Conservation (phyloP, 2,797 vertebrate species). For the Spheniscus humboldti region DNA sequence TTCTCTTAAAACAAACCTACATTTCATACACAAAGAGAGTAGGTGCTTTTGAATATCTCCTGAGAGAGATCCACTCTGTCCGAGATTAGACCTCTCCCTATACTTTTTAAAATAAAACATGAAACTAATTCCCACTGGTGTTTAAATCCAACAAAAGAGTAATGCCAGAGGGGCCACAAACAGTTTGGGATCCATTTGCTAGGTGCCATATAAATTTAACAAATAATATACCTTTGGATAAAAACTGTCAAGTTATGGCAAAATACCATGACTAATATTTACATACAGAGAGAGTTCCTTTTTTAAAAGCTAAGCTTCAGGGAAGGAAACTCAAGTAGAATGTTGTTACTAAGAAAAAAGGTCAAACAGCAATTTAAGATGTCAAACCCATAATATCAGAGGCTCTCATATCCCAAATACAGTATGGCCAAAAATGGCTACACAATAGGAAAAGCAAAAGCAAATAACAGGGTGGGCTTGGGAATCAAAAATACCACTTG, state of each 20-base stretch:
- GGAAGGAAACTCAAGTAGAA: neutral
- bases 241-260: neutral
- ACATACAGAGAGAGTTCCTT: neutral
- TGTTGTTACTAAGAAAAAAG: neutral
- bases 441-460: neutral
- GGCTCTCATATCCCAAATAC: neutral
- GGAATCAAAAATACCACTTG: neutral
- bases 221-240: neutral
- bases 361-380: neutral
- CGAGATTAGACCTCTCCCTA: neutral
- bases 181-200: neutral
- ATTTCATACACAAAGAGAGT: neutral
- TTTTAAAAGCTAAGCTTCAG: neutral
- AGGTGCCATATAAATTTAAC: neutral
- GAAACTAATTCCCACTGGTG: neutral
- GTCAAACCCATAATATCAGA: neutral
- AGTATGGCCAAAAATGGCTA: neutral
- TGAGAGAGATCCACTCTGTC: neutral
- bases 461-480: neutral
- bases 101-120: neutral
- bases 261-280: neutral
- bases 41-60: neutral
- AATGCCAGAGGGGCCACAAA: neutral
- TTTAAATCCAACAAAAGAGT: neutral
- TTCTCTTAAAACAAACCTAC: neutral